phyloP scores from a whole-genome alignment of 2,797 vertebrate genomes.

The Bufotes viridis region DNA sequence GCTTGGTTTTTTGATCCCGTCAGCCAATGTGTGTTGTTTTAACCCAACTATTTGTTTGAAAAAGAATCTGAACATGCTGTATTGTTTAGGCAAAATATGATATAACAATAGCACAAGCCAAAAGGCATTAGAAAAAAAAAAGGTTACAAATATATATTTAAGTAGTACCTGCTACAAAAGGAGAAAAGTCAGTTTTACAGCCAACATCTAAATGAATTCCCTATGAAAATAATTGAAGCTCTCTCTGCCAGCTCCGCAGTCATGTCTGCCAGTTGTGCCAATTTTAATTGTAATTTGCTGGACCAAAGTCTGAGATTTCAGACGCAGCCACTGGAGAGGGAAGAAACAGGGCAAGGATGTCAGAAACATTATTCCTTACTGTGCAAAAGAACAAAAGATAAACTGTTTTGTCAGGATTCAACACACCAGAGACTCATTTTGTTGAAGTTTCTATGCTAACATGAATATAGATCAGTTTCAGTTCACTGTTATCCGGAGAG shows the following conservation, averaged over 20 bases:
- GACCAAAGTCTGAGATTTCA: constrained; percentile 47
- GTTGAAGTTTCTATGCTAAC: constrained; percentile 34
- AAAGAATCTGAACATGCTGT: constrained; percentile 56
- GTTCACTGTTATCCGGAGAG: constrained; percentile 23
- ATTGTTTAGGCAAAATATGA: constrained; percentile 62
- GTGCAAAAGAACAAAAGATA: constrained; percentile 53
- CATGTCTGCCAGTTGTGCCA: constrained; percentile 53
- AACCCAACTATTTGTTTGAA: constrained; percentile 57
- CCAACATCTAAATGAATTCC: constrained; percentile 60
- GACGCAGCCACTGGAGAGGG: constrained; percentile 46
- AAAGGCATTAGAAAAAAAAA: constrained; percentile 55
- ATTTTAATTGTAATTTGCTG: constrained; percentile 55
- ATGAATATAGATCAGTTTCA: constrained; percentile 34
- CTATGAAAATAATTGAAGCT: constrained; percentile 52
- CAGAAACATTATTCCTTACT: constrained; percentile 56
- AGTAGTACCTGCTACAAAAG: constrained; percentile 52
- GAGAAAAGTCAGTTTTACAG: constrained; percentile 36
- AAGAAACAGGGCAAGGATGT: constrained; percentile 42
- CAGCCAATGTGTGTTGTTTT: constrained; percentile 52
- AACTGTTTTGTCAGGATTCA: constrained; percentile 57
- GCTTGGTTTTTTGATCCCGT: constrained; percentile 42
- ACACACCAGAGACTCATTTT: constrained; percentile 39
- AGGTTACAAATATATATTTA: constrained; percentile 54
- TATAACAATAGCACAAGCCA: constrained; percentile 58
- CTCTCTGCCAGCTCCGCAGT: constrained; percentile 26